Conservation (phyloP, 2,797 vertebrate species). For the Anolis apletophallus region DNA sequence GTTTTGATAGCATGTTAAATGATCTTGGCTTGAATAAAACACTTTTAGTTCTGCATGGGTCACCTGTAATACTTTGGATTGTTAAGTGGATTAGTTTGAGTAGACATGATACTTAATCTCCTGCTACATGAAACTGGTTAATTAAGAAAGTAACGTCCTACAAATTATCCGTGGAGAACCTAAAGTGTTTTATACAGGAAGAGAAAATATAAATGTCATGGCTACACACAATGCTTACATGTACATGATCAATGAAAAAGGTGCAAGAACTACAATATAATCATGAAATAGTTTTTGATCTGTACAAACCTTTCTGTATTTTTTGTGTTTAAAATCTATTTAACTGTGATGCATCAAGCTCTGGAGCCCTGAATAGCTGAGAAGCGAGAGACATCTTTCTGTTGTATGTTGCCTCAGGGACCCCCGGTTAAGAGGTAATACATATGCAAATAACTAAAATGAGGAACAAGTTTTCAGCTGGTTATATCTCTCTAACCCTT, state of each 20-base stretch:
- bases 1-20: background rate
- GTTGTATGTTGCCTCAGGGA: no score
- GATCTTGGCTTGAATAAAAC: no score
- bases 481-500: constrained; percentile 8
- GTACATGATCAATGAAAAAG: constrained; percentile 36
- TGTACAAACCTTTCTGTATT: no score
- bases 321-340: no score
- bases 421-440: no score
- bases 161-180: no score
- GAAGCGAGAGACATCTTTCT: background rate
- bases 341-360: no score
- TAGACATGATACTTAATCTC: no score
- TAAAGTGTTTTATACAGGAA: background rate
- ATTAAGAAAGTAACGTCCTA: no score
- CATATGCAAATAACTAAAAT: constrained; percentile 1
- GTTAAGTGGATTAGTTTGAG: background rate
- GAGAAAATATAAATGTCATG: background rate
- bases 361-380: no score
- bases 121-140: no score
- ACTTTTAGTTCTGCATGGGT: background rate
- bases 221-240: background rate
- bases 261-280: constrained; percentile 29
- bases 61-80: background rate
- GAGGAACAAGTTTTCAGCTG: constrained; percentile 28
- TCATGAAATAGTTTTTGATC: background rate